These are phyloP conservation scores for Drosophila kurseongensis DNA, from an alignment of 1,140 invertebrate genomes.

Conservation along the genomic window DNA sequence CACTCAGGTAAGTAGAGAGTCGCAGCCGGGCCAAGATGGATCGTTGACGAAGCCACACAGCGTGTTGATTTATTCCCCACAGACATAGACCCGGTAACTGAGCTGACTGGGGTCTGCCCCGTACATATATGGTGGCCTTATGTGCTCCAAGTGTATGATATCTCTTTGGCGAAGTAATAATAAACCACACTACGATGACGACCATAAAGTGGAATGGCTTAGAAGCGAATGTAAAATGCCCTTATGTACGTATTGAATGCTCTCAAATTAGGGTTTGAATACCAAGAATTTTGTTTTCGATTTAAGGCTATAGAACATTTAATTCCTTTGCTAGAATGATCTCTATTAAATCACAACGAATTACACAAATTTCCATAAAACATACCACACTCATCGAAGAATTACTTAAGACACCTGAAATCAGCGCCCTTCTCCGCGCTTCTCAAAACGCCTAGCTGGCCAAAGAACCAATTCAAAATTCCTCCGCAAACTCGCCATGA, in stretches of 20 bases:
- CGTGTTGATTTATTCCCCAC: slow-evolving; percentile 84
- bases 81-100: slow-evolving; percentile 65
- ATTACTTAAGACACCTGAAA: neutral
- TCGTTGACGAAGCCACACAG: slow-evolving; percentile 84
- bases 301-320: too few species aligned
- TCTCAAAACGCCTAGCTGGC: neutral
- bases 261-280: slow-evolving; percentile 33
- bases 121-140: slow-evolving; percentile 35
- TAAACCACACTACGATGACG: slow-evolving; percentile 33
- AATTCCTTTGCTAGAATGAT: too few species aligned
- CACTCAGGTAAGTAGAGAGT: slow-evolving; percentile 4
- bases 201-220: slow-evolving; percentile 21
- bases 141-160: slow-evolving; percentile 34
- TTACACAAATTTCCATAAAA: neutral
- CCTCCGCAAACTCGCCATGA: slow-evolving; percentile 1
- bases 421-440: neutral
- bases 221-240: slow-evolving; percentile 39
- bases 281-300: slow-evolving; percentile 10
- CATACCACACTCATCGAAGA: neutral
- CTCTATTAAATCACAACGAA: too few species aligned
- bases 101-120: slow-evolving; percentile 27
- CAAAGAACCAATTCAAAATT: neutral
- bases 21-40: slow-evolving; percentile 66
- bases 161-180: slow-evolving; percentile 48
- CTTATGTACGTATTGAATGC: slow-evolving; percentile 32